Evolutionary conservation across 2,113 vertebrate genomes (phyloP).

Genomic region (Perognathus longimembris): DNA sequence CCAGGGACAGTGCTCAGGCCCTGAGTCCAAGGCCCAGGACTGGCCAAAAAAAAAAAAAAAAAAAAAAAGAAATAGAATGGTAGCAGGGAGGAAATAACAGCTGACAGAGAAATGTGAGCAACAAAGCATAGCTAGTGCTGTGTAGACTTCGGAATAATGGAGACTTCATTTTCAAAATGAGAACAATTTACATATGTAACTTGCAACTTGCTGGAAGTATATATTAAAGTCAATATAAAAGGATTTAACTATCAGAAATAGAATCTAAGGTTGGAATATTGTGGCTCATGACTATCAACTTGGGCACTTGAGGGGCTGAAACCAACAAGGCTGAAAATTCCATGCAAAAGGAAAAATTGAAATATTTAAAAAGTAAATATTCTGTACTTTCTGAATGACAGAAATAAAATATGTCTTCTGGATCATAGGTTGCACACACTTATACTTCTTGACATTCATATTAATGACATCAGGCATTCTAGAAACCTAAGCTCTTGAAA

Average conservation of each 20-base stretch:
- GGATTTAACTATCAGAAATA: background rate
- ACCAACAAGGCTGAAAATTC: constrained; percentile 9
- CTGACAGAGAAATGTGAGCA: background rate
- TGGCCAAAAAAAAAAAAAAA: too few relatives aligned
- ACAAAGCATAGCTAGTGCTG: background rate
- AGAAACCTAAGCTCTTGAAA: constrained; percentile 13
- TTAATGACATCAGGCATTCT: constrained; percentile 2
- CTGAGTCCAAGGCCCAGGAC: too few relatives aligned
- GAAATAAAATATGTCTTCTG: background rate
- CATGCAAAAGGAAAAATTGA: background rate
- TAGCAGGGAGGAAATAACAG: background rate
- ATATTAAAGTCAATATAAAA: background rate
- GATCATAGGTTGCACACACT: background rate
- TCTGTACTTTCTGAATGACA: too few relatives aligned
- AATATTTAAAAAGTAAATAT: background rate
- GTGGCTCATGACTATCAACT: too few relatives aligned
- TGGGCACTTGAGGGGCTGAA: too few relatives aligned
- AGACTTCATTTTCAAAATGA: constrained; percentile 18
- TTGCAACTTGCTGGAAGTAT: background rate
- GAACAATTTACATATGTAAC: background rate
- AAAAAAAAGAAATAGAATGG: too few relatives aligned
- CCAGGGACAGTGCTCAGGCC: too few relatives aligned
- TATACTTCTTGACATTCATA: constrained; percentile 7
- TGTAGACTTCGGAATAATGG: background rate
- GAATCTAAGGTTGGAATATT: too few relatives aligned